Evolutionary conservation across 2,113 vertebrate genomes (phyloP).

Genomic region (Aspiorhynchus laticeps): DNA sequence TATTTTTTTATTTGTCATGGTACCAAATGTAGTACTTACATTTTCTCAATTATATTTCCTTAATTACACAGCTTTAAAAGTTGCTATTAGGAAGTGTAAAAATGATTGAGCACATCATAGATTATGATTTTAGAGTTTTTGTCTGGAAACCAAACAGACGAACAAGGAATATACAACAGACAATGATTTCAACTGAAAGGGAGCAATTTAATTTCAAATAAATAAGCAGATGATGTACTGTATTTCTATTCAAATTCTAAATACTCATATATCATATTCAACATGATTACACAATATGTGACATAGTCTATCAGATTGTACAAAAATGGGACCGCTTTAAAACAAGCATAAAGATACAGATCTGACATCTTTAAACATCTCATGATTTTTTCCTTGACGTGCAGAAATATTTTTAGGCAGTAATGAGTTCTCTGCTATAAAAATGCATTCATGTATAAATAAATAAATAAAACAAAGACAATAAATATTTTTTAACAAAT

Average conservation of each 20-base stretch:
- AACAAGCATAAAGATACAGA: slow-evolving; percentile 2
- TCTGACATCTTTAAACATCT: background rate
- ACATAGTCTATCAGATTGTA: background rate
- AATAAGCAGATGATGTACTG: background rate
- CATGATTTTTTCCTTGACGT: background rate
- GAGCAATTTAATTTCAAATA: background rate
- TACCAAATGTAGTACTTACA: too few species aligned
- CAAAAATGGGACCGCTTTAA: background rate
- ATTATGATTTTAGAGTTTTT: background rate
- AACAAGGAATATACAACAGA: too few species aligned
- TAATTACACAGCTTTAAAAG: too few species aligned
- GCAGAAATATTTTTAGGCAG: background rate
- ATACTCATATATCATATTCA: background rate
- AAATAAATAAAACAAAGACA: background rate
- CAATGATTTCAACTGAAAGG: background rate
- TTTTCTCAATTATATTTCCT: too few species aligned
- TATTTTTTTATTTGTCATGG: too few species aligned
- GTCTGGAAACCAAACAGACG: background rate
- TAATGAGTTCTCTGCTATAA: background rate
- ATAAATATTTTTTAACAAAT: slow-evolving; percentile 14
- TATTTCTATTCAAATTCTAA: background rate
- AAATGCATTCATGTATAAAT: background rate
- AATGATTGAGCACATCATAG: too few species aligned
- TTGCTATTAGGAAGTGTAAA: too few species aligned
- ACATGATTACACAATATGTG: background rate